Conservation (phyloP, 2,113 vertebrate genomes). For the Hippocampus abdominalis region DNA sequence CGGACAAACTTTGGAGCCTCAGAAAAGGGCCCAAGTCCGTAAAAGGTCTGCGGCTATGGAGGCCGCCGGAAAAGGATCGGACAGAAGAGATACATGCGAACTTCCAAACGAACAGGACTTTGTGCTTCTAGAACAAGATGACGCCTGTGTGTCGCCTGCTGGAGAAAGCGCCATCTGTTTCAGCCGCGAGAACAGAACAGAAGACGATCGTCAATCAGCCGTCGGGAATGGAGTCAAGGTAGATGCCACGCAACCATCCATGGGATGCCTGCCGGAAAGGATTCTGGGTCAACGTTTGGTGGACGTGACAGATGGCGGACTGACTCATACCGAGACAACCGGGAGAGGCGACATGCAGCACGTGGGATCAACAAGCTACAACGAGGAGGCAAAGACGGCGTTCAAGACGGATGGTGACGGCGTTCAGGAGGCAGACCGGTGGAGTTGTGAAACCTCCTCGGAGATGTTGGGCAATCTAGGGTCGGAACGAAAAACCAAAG, state of each 20-base stretch:
- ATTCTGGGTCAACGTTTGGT: conserved; percentile 27
- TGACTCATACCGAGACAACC: conserved; percentile 18
- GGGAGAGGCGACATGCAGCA: not conserved
- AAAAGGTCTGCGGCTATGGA: conserved; percentile 51
- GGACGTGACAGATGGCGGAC: conserved; percentile 66
- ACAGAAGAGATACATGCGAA: not conserved
- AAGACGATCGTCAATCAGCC: conserved; percentile 2
- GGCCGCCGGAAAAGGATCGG: conserved; percentile 21
- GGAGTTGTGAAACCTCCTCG: not conserved
- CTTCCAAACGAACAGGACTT: conserved; percentile 54
- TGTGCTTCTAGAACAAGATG: conserved; percentile 48
- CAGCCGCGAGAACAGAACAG: conserved; percentile 5
- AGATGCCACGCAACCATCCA: conserved; percentile 6
- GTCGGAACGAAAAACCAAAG: conserved; percentile 9
- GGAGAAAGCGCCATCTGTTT: conserved; percentile 2
- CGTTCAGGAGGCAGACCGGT: not conserved
- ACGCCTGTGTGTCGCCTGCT: conserved; percentile 28
- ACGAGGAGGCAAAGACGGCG: not conserved
- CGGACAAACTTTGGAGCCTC: conserved; percentile 22
- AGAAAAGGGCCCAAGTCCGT: conserved; percentile 17
- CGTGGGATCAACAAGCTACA: not conserved
- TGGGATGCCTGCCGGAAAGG: conserved; percentile 11
- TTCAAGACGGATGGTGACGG: not conserved
- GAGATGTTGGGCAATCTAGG: conserved; percentile 5
- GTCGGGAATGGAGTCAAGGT: conserved; percentile 5